Evolutionary conservation across 2,113 vertebrate genomes (phyloP), one percentile per base, ranked within the genome.

Genomic region (Laterallus jamaicensis): DNA sequence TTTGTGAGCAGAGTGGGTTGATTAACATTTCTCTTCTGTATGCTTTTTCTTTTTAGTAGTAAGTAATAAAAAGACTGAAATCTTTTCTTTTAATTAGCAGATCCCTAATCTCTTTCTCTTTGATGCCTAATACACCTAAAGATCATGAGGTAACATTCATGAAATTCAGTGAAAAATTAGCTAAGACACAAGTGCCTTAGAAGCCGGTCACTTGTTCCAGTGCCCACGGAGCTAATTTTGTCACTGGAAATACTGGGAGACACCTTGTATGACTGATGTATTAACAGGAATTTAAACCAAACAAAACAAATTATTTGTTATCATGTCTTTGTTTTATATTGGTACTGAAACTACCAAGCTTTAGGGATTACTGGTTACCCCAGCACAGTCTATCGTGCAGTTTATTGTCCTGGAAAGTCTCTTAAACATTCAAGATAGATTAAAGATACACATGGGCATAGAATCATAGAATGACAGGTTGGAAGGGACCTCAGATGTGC

Each of bases 61-160:
- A 66, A 47, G 35, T 58, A 29, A 35, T 10, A 69, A 50, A 77
- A 93, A 74, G 21, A 62, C 8, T 49, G 21, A 87, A 77, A 73
- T 47, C 1, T 84, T 87, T 84, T 70, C 55, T 74, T 26, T 28
- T 42, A 70, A 84, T 87, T 90, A 88, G 25, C 2, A 1, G 50
- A 56, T 87, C 16, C 77, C 21, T 87, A 84, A 81, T 87, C 74
- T 82, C 60, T 86, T 91, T 91, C 15, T 66, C n/a, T 83, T 91
- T 96, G 78, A 64, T 90, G 49, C 40, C 29, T 60, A n/a, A 69
- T 22, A 52, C 75, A 21, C 17, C 9, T 29, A 80, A 86, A 73
- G 10, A 18, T 91, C 15, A 71, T 4, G 2, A 73, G 15, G n/a
- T 37, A 91, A 40, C 42, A 59, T 76, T 73, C 37, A 40, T 18